Evolutionary conservation across 1,140 invertebrate genomes (phyloP).

Genomic region (Linepithema humile): DNA sequence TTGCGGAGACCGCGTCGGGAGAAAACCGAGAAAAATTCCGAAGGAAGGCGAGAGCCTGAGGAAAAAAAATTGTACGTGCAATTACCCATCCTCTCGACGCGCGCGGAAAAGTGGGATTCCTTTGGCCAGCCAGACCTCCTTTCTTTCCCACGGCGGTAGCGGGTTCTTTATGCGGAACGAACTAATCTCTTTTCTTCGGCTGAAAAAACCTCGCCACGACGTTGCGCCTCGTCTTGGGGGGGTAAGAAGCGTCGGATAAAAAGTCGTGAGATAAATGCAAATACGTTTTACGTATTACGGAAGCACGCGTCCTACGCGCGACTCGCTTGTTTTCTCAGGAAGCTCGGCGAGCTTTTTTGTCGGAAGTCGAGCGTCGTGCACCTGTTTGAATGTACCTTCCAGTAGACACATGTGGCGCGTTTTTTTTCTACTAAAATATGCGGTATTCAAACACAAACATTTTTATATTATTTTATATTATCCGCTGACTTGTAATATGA

Average conservation of each 20-base stretch:
- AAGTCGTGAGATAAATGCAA: slow-evolving; percentile 35
- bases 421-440: slow-evolving; percentile 18
- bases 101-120: slow-evolving; percentile 54
- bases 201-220: not conserved
- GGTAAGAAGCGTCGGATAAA: not conserved
- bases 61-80: slow-evolving; percentile 67
- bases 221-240: not conserved
- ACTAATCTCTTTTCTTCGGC: slow-evolving; percentile 34
- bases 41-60: slow-evolving; percentile 49
- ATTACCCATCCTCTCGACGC: slow-evolving; percentile 62
- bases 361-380: slow-evolving; percentile 64
- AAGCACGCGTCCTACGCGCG: slow-evolving; percentile 36
- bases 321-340: slow-evolving; percentile 54
- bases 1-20: slow-evolving; percentile 10
- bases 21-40: slow-evolving; percentile 62
- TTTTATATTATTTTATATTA: not conserved
- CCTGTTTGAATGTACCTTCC: slow-evolving; percentile 67
- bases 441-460: not conserved
- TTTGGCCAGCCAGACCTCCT: slow-evolving; percentile 14
- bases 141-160: not conserved
- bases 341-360: slow-evolving; percentile 58
- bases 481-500: not conserved
- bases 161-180: slow-evolving; percentile 33
- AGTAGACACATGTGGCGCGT: not conserved
- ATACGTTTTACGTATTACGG: slow-evolving; percentile 46